Percentiles rank a stretch among this genome's conserved stretches.
These are phyloP conservation scores for Odocoileus virginianus DNA, from an alignment of 2,113 vertebrate genomes.

Conservation along the genomic window DNA sequence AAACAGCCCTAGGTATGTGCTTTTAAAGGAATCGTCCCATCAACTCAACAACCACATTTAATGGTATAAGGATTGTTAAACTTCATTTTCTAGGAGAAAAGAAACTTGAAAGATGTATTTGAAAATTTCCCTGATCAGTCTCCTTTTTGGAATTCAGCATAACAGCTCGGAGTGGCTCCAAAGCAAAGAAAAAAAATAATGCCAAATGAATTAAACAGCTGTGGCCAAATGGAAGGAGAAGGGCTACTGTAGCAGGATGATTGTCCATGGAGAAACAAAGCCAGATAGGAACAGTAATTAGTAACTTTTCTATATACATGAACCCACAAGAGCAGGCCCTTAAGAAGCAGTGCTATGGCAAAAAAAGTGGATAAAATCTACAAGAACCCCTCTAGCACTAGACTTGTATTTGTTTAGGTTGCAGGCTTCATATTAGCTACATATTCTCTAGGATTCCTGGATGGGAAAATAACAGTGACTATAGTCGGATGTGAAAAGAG, in stretches of 20 bases:
- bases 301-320: not conserved
- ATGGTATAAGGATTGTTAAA: not conserved
- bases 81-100: conserved; percentile 41
- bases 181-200: not conserved
- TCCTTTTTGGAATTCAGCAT: conserved; percentile 40
- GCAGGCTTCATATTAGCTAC: not conserved
- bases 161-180: not conserved
- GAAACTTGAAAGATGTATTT: not conserved
- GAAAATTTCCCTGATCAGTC: not conserved
- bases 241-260: not conserved
- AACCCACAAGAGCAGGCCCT: not conserved
- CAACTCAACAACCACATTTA: not conserved
- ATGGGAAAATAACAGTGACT: not conserved
- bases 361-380: not conserved
- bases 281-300: not conserved
- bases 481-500: not conserved
- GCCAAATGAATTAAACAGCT: conserved; percentile 37
- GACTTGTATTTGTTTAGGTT: not conserved
- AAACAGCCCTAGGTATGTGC: conserved; percentile 6
- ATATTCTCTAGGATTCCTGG: not conserved
- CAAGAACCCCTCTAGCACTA: not conserved
- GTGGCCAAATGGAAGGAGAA: not conserved
- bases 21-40: not conserved
- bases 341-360: not conserved
- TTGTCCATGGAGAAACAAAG: not conserved